Evolutionary conservation across 1,140 invertebrate species (phyloP), one percentile per base, ranked within the genome.

Genomic region (Drosophila kanapiae): DNA sequence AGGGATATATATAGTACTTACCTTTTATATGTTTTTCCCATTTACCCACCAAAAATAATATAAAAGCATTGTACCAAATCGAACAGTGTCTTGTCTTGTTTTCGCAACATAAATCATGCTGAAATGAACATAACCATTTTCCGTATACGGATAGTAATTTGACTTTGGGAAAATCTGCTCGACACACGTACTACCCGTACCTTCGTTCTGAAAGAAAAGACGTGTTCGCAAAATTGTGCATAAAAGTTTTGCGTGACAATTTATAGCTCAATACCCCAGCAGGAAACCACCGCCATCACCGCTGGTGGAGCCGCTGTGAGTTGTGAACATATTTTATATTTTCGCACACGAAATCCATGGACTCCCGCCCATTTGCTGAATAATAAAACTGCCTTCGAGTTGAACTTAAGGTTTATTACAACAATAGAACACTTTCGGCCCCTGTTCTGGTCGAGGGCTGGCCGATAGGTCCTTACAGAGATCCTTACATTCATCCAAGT

Each of bases 161-260:
- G 18, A 67, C 11, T 47, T 27, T 54, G 11, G 18, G 18, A 13
- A 68, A 51, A 63, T 51, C 23, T 51, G 6, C n/a, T n/a, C n/a
- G 48, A 23, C 31, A 31, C 63, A 51, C 67, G 57, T 62, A 68
- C 48, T 62, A 27, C 33, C 40, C 33, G 48, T 29, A 33, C 13
- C 63, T 68, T 54, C 18, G 16, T 35, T 62, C 60, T 65, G 31
- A 67, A 54, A 16, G 47, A 54, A 53, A 38, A 63, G 59, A 70
- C 63, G 63, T 70, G 67, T 68, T 56, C 67, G 10, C 31, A 35
- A 69, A 70, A 47, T 56, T 54, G 67, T 54, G 33, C 48, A 69
- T 70, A 70, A 68, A 70, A 70, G 16, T 70, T 70, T 68, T 68
- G 48, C 53, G 67, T 68, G 67, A 70, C 67, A 70, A 70, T 70